Base-by-base conservation (phyloP, 2,888 invertebrate species). In the Volucella inanis region DNA sequence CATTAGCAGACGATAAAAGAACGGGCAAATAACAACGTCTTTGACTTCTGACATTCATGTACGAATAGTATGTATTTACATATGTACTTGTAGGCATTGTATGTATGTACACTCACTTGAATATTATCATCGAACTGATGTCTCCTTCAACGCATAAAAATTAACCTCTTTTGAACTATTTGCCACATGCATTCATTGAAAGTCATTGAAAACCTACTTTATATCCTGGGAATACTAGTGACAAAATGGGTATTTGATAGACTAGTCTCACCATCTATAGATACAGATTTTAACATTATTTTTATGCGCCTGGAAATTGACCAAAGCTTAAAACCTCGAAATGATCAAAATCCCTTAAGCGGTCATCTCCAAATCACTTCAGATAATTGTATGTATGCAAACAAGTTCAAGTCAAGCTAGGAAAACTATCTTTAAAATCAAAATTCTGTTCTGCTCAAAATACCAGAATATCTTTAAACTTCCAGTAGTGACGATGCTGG, bases 161-260 rank as follows among this genome's bases (percentile, higher is more conserved):
- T 76, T 65, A 76, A 76, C 52, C 52, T 61, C 31, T 38, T 8
- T 61, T 43, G 59, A 67, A 61, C 70, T 50, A 71, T 79, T 65
- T 72, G 59, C 72, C 41, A 52, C 61, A 52, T 61, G 61, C 54
- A 61, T 47, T 74, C 67, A 67, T 49, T 62, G 52, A 65, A 71
- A 72, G 47, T 67, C 61, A 22, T 22, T 22, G 22, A 22, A 22
- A 22, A 22, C 4, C 31, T 45, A 12, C 1, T n/a, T 6, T 59
- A 72, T 59, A 67, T 79, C 72, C 39, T 39, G 50, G 10, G 67
- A 67, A 67, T 79, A 67, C 65, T 72, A 72, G 67, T 72, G 39
- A 67, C 38, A 15, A 11, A 18, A n/a, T 38, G 55, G 12, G 49
- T 71, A 55, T 31, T 43, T 77, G 31, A 18, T 47, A 18, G 49